These are phyloP conservation scores for Upupa epops DNA, from an alignment of 2,113 vertebrate species.

Conservation along the genomic window DNA sequence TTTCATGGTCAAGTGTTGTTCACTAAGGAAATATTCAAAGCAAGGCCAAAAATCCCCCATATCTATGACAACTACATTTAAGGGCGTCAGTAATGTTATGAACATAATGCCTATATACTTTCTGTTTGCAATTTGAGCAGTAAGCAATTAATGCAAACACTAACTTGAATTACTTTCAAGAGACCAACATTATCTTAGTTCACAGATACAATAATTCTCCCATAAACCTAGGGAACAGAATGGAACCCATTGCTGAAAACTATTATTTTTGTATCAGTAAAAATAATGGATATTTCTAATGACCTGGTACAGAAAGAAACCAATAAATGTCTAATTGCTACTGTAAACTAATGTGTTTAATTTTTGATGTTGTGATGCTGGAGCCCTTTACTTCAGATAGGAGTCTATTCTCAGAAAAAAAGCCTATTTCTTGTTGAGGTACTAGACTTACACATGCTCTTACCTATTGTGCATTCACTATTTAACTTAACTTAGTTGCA, in stretches of 20 bases:
- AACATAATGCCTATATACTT: not conserved
- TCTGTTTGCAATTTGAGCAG: not conserved
- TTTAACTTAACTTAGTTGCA: not conserved
- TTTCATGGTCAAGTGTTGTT: not conserved
- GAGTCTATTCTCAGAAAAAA: not conserved
- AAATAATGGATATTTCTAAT: not conserved
- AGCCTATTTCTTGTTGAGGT: not conserved
- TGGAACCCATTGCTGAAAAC: not conserved
- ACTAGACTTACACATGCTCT: not conserved
- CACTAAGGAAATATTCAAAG: not conserved
- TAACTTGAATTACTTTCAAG: not conserved
- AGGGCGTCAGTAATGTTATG: not conserved
- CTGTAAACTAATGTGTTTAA: not conserved
- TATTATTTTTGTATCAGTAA: not conserved
- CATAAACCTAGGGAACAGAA: not conserved
- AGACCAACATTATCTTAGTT: not conserved
- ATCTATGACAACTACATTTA: not conserved
- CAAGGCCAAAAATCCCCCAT: not conserved
- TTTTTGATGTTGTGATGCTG: not conserved
- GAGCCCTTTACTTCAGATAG: not conserved
- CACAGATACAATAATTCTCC: not conserved
- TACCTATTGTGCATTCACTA: not conserved
- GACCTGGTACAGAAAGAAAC: not conserved
- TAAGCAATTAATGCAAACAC: not conserved
- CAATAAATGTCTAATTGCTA: not conserved